These are phyloP conservation scores for Zaprionus bogoriensis DNA, from an alignment of 2,888 invertebrate species.

Conservation along the genomic window DNA sequence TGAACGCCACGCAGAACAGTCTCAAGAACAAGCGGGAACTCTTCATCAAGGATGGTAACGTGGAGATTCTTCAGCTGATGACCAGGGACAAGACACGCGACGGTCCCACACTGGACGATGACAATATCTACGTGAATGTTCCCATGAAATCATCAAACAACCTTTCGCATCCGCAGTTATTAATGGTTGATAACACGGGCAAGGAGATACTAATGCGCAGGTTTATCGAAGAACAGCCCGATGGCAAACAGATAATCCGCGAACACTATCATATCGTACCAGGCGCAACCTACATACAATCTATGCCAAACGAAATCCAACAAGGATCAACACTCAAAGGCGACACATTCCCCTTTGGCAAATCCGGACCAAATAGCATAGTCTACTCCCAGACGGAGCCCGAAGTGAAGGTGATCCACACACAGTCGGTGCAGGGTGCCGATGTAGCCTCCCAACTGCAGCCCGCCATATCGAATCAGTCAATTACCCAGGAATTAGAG, in stretches of 20 bases:
- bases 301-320: slow-evolving; percentile 82
- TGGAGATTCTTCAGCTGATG: slow-evolving; percentile 91
- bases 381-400: slow-evolving; percentile 84
- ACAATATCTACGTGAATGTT: slow-evolving; percentile 85
- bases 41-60: slow-evolving; percentile 92
- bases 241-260: slow-evolving; percentile 86
- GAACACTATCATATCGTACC: slow-evolving; percentile 83
- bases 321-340: slow-evolving; percentile 76
- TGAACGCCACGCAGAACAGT: slow-evolving; percentile 78
- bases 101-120: slow-evolving; percentile 84
- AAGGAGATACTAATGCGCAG: slow-evolving; percentile 92
- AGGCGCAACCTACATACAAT: slow-evolving; percentile 80
- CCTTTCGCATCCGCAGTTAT: slow-evolving; percentile 85
- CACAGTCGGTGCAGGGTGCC: slow-evolving; percentile 79
- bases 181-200: slow-evolving; percentile 90
- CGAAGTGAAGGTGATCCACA: slow-evolving; percentile 83
- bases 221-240: slow-evolving; percentile 92
- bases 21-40: slow-evolving; percentile 85
- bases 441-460: slow-evolving; percentile 81
- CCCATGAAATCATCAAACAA: slow-evolving; percentile 84
- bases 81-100: slow-evolving; percentile 87
- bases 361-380: slow-evolving; percentile 81
- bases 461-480: slow-evolving; percentile 82
- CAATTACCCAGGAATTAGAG: slow-evolving; percentile 87
- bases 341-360: slow-evolving; percentile 77